Conservation (phyloP, 2,797 vertebrate genomes). For the Gallinago solitaria region DNA sequence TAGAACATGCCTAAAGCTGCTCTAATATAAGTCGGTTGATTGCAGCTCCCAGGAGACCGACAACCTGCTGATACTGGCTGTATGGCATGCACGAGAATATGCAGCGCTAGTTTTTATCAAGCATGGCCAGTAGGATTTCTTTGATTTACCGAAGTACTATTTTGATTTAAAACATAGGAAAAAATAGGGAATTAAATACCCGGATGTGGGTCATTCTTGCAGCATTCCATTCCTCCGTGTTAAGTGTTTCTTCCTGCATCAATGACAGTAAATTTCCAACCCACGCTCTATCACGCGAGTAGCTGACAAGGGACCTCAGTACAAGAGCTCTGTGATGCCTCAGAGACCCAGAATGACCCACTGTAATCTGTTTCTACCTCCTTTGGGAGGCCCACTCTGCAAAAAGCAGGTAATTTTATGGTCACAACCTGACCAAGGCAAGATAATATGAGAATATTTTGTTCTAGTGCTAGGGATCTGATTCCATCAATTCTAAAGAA, state of each 20-base stretch:
- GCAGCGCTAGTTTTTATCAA: background rate
- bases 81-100: background rate
- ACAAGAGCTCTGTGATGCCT: background rate
- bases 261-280: background rate
- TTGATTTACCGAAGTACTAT: background rate
- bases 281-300: accelerated
- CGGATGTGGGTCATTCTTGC: background rate
- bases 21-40: background rate
- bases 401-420: background rate
- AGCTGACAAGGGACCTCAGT: background rate
- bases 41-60: background rate
- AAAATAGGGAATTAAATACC: background rate
- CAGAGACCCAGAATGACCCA: background rate
- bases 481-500: background rate
- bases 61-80: background rate
- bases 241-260: background rate
- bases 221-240: background rate
- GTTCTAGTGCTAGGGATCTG: background rate
- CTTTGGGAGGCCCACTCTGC: background rate
- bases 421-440: background rate
- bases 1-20: background rate
- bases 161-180: background rate
- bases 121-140: background rate
- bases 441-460: background rate
- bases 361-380: background rate